A percentile compares a stretch with the other conserved stretches of the same genome.
These are phyloP conservation scores for Eupithecia abbreviata DNA, from an alignment of 2,888 invertebrate genomes.

Conservation along the genomic window DNA sequence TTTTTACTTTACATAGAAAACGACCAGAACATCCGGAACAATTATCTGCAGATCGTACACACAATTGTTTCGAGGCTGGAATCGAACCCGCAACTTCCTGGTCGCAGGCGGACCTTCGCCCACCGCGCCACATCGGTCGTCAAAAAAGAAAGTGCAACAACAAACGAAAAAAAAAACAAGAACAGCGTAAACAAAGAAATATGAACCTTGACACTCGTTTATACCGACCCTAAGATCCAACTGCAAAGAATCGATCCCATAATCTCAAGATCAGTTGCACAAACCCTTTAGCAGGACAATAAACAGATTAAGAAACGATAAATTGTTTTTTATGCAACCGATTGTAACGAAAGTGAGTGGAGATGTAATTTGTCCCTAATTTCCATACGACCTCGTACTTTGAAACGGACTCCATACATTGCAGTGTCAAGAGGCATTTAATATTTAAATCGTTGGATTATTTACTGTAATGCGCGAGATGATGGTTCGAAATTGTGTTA, in stretches of 20 bases:
- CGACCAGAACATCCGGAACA: too few species aligned
- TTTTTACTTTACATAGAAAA: too few species aligned
- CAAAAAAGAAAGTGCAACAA: not conserved
- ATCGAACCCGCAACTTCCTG: too few species aligned
- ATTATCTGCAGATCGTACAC: too few species aligned
- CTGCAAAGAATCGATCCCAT: conserved; percentile 49
- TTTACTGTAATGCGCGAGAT: not conserved
- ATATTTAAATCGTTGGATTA: not conserved
- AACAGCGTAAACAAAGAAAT: not conserved
- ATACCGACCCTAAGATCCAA: not conserved
- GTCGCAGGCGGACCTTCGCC: too few species aligned
- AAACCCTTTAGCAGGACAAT: conserved; percentile 62
- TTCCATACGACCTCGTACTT: conserved; percentile 64
- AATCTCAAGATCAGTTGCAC: conserved; percentile 59
- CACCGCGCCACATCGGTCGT: too few species aligned
- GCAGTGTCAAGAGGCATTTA: conserved; percentile 9
- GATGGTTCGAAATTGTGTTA: not conserved
- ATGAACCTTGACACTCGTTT: not conserved
- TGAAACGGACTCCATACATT: conserved; percentile 32
- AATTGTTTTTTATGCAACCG: conserved; percentile 74
- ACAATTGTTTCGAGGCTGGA: too few species aligned
- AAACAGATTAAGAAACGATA: conserved; percentile 72
- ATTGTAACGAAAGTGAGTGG: conserved; percentile 73
- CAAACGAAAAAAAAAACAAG: not conserved
- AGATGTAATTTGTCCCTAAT: conserved; percentile 81